Evolutionary conservation across 2,888 invertebrate genomes (phyloP).

Genomic region (Lithophane ornitopus): DNA sequence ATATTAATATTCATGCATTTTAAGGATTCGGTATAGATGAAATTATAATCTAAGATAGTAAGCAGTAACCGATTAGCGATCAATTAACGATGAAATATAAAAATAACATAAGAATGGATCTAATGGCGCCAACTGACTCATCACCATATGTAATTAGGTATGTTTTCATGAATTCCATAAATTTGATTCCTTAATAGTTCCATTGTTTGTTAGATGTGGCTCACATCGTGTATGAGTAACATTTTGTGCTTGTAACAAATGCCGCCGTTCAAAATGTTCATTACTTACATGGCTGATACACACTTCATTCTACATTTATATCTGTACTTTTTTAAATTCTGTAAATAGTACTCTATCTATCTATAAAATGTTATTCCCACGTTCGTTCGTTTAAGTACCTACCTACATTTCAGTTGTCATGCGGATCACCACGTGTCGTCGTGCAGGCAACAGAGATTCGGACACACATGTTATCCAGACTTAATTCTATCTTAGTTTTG

Average conservation of each 20-base stretch:
- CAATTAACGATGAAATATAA: constrained; percentile 5
- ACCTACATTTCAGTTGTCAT: constrained; percentile 4
- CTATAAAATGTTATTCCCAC: constrained; percentile 18
- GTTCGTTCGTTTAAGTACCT: constrained; percentile 3
- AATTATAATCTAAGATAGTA: not conserved
- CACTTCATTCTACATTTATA: too few species aligned
- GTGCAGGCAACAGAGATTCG: constrained; percentile 2
- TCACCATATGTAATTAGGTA: constrained; percentile 12
- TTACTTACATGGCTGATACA: not conserved
- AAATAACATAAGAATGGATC: constrained; percentile 11
- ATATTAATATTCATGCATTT: not conserved
- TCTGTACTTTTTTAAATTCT: too few species aligned
- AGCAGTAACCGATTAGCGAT: constrained; percentile 9
- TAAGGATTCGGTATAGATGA: not conserved
- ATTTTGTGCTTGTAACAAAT: not conserved
- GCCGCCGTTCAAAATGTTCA: not conserved
- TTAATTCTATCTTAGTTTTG: constrained; percentile 2
- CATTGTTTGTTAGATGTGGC: not conserved
- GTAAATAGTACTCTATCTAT: too few species aligned
- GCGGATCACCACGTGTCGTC: constrained; percentile 40
- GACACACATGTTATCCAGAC: constrained; percentile 39
- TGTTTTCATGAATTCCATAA: constrained; percentile 1
- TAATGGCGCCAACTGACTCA: not conserved
- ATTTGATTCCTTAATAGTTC: constrained; percentile 4
- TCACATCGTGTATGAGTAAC: not conserved